These are phyloP conservation scores for Orthonevra nobilis DNA, from an alignment of 2,888 invertebrate species.

Conservation along the genomic window DNA sequence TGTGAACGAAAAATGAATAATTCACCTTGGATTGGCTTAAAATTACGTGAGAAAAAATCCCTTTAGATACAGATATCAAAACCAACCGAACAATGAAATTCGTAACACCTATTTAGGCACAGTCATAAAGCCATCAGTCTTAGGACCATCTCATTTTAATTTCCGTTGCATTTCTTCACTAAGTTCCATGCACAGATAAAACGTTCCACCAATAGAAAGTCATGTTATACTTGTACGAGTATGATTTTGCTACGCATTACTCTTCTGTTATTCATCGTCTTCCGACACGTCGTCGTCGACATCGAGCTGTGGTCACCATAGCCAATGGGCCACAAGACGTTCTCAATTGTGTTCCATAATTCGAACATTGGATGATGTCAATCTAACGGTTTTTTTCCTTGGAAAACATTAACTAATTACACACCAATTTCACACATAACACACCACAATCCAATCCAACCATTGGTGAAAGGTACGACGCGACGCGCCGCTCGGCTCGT, in stretches of 20 bases:
- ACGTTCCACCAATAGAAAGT: slow-evolving; percentile 12
- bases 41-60: no score
- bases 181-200: not conserved
- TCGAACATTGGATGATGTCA: not conserved
- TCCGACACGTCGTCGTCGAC: slow-evolving; percentile 7
- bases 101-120: not conserved
- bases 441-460: not conserved
- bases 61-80: no score
- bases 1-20: no score
- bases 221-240: no score
- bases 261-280: slow-evolving; percentile 1
- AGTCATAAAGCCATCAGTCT: slow-evolving; percentile 1
- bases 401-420: slow-evolving; percentile 39
- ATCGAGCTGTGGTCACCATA: no score
- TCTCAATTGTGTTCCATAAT: slow-evolving; percentile 28
- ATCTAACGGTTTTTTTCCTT: slow-evolving; percentile 4
- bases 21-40: no score
- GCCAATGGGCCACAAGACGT: not conserved
- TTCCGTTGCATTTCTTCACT: not conserved
- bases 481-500: not conserved
- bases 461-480: slow-evolving; percentile 27
- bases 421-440: slow-evolving; percentile 11
- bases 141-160: no score
- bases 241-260: not conserved
- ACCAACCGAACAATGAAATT: no score